Base-by-base conservation (phyloP, 2,888 invertebrate species). In the Lagria hirta region DNA sequence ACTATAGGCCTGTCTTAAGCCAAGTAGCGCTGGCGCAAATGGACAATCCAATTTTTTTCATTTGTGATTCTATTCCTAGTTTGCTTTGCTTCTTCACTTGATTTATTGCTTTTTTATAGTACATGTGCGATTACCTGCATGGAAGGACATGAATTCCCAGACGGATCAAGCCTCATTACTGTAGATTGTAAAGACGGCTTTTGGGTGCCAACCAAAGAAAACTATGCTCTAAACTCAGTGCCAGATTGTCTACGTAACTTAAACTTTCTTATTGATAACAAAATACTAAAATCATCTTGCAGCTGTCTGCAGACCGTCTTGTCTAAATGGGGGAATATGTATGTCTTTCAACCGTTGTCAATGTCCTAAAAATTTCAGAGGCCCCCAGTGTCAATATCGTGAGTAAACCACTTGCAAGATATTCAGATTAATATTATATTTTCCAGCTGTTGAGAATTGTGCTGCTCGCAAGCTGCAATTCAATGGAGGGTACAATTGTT, bases 321-420 rank as follows among this genome's bases (percentile, higher is more conserved):
- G 93, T 61, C 65, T 76, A 45, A 89, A 93, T 62, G 89, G 86
- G 0, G 93, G 93, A 0, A 77, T 78, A n/a, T 94, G 93, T 64
- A 71, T 89, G 0, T 77, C 85, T 0, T 77, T 82, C 5, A 85
- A 91, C 62, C 75, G 80, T 2, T 94, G 93, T 55, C 83, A 86
- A 53, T 94, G 93, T 63, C 81, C 88, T 0, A 74, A 79, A 49
- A 79, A 80, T 2, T 86, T 75, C 57, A 77, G 81, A 47, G 87
- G 87, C n/a, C 75, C 81, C 0, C 81, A 82, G 58, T 88, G 86
- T 58, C 85, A 87, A 71, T 86, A 83, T 59, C 61, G 80, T 80
- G 66, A 13, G 33, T 34, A 28, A 27, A 20, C 2, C 20, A 12
- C 16, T 38, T 7, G 11, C 12, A n/a, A n/a, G n/a, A n/a, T n/a